Evolutionary conservation across 2,888 invertebrate species (phyloP).

Genomic region (Eilema griseolum): DNA sequence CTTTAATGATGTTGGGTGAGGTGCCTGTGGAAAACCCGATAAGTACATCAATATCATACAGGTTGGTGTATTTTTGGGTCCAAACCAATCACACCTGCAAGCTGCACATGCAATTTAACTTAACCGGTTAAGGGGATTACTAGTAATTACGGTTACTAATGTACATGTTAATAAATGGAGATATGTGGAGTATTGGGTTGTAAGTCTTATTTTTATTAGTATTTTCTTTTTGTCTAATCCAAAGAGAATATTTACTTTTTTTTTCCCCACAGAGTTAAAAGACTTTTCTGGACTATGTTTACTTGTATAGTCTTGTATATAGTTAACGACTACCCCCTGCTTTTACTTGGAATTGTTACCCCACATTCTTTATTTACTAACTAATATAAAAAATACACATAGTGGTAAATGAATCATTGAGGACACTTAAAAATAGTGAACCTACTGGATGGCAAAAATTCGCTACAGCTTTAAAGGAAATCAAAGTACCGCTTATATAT

Average conservation of each 20-base stretch:
- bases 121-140: no score
- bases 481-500: no score
- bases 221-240: constrained; percentile 43
- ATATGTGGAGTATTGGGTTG: not conserved
- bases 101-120: constrained; percentile 14
- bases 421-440: no score
- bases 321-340: constrained; percentile 13
- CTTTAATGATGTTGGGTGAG: constrained; percentile 67
- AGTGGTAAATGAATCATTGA: no score
- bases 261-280: not conserved
- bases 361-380: not conserved
- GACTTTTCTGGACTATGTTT: constrained; percentile 34
- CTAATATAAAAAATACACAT: not conserved
- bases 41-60: constrained; percentile 31
- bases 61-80: no score
- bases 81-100: no score
- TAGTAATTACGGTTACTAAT: no score
- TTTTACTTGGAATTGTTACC: not conserved
- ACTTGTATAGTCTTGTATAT: constrained; percentile 30
- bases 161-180: no score
- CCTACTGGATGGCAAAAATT: no score
- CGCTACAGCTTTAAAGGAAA: no score
- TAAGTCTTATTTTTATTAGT: constrained; percentile 17
- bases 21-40: constrained; percentile 54
- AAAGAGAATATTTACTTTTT: constrained; percentile 41